phyloP scores from a whole-genome alignment of 2,888 invertebrate species.

The Cyclophora albipunctata region DNA sequence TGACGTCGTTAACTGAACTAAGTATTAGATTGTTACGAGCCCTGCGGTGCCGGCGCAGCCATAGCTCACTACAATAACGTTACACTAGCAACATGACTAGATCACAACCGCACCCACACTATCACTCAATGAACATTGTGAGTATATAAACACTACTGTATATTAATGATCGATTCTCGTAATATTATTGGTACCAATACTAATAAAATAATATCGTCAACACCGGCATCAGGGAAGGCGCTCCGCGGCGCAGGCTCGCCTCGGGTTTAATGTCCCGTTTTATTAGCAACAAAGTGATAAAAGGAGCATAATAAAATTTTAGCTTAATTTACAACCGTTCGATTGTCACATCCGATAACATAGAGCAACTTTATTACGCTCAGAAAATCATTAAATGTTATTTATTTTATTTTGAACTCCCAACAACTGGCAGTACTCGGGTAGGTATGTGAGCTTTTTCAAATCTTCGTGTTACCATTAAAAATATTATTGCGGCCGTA shows the following conservation, averaged over 20 bases:
- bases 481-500: conserved; percentile 59
- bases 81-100: no score
- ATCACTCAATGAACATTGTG: no score
- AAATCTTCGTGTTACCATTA: conserved; percentile 51
- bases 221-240: not conserved
- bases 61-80: not conserved
- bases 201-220: not conserved
- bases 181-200: not conserved
- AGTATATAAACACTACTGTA: no score
- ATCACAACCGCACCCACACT: no score
- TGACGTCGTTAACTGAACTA: conserved; percentile 4
- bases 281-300: conserved; percentile 16
- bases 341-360: conserved; percentile 39
- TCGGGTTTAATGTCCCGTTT: not conserved
- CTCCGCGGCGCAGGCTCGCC: not conserved
- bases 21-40: conserved; percentile 7
- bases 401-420: no score
- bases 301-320: conserved; percentile 28
- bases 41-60: not conserved
- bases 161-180: no score
- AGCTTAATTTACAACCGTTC: conserved; percentile 28
- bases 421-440: conserved; percentile 49
- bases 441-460: conserved; percentile 35
- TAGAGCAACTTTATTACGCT: conserved; percentile 46
- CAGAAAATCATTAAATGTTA: conserved; percentile 53